phyloP scores from a whole-genome alignment of 1,140 invertebrate genomes.

The Sinonovacula constricta region DNA sequence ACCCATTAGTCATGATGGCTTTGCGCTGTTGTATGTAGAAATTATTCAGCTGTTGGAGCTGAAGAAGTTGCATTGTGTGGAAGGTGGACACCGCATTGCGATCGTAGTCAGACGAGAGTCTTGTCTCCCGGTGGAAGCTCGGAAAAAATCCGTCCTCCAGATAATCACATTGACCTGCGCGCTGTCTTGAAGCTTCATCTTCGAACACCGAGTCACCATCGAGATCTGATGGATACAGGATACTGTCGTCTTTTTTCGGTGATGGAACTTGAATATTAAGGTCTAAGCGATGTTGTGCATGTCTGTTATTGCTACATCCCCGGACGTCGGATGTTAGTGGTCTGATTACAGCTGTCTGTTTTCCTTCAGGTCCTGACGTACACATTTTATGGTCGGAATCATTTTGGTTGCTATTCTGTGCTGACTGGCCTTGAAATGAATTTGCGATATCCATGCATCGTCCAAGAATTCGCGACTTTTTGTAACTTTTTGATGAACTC shows the following conservation, averaged over 20 bases:
- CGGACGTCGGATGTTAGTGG: no score
- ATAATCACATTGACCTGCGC: background rate
- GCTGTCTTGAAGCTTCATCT: background rate
- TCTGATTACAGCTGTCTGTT: slow-evolving; percentile 25
- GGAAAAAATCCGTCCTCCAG: slow-evolving; percentile 24
- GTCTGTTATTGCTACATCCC: no score
- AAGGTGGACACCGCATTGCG: background rate
- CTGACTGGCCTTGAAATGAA: no score
- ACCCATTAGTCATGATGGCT: background rate
- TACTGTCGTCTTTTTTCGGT: slow-evolving; percentile 26
- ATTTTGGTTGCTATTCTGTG: no score
- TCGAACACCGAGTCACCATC: background rate
- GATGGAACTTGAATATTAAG: no score
- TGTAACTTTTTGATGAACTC: no score
- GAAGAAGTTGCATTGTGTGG: slow-evolving; percentile 17
- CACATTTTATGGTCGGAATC: no score
- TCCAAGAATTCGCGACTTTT: no score
- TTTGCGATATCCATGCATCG: no score
- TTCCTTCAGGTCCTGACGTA: background rate
- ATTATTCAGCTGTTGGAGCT: slow-evolving; percentile 11
- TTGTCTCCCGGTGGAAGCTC: slow-evolving; percentile 31
- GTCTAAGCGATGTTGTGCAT: no score
- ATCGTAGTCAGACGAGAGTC: background rate
- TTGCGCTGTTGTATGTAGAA: slow-evolving; percentile 2
- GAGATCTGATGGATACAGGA: slow-evolving; percentile 12